phyloP scores from a whole-genome alignment of 2,113 vertebrate genomes.

The Peromyscus maniculatus region DNA sequence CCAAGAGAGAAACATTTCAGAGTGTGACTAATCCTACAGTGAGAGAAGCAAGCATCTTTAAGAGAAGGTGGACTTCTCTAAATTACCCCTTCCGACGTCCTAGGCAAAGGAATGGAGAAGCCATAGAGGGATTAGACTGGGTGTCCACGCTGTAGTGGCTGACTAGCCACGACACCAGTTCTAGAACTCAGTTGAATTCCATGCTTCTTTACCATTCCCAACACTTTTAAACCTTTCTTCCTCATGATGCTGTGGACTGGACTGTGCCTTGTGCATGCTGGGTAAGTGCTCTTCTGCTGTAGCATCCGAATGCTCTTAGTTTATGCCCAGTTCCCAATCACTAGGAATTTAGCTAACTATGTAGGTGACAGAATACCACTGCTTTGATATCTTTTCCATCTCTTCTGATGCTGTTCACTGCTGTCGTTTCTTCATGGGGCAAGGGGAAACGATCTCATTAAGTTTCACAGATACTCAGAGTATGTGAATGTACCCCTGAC shows the following conservation, averaged over 20 bases:
- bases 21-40: background rate
- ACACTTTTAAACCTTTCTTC: background rate
- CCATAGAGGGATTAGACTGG: background rate
- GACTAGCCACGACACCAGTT: background rate
- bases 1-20: conserved; percentile 24
- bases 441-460: conserved; percentile 29
- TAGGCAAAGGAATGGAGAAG: background rate
- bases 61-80: background rate
- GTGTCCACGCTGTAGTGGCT: background rate
- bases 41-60: background rate
- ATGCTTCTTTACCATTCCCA: conserved; percentile 4
- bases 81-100: background rate
- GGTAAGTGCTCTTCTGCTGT: background rate
- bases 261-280: background rate
- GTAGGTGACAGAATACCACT: background rate
- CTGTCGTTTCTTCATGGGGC: background rate
- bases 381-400: background rate
- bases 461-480: background rate
- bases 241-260: background rate
- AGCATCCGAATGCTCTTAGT: background rate
- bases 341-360: background rate
- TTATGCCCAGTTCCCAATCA: background rate
- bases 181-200: background rate
- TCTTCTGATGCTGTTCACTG: background rate
- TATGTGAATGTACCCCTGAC: background rate